phyloP scores from a whole-genome alignment of 2,113 vertebrate genomes.

The Gadus chalcogrammus region DNA sequence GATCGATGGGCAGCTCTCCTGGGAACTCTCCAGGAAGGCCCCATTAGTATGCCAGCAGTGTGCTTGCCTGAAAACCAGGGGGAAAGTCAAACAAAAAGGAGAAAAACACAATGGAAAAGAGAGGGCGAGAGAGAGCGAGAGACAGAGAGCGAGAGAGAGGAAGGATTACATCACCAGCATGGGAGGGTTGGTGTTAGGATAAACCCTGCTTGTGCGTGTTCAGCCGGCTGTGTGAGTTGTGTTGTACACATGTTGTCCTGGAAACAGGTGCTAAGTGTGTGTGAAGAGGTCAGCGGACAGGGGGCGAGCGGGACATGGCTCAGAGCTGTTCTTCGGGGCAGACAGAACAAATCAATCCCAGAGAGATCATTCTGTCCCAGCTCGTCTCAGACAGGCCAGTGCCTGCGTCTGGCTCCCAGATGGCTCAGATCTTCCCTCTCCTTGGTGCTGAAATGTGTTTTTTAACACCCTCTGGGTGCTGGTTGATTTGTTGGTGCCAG shows the following conservation, averaged over 20 bases:
- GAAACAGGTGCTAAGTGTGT: too few relatives aligned
- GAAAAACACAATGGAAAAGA: not conserved
- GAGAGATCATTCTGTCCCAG: too few relatives aligned
- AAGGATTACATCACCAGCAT: not conserved
- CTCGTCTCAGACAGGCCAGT: too few relatives aligned
- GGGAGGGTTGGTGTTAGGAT: not conserved
- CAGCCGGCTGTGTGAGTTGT: not conserved
- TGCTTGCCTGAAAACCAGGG: not conserved
- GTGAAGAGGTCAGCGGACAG: too few relatives aligned
- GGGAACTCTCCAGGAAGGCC: not conserved
- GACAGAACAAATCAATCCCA: too few relatives aligned
- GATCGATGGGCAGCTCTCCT: slow-evolving; percentile 8
- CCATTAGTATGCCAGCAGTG: slow-evolving; percentile 37
- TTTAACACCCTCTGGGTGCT: too few relatives aligned
- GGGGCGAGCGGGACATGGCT: too few relatives aligned
- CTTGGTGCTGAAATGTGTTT: too few relatives aligned
- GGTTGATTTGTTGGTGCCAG: too few relatives aligned
- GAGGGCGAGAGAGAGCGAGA: not conserved
- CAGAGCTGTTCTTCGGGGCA: too few relatives aligned
- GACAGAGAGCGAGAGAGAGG: not conserved
- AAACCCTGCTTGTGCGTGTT: not conserved
- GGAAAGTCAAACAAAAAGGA: not conserved
- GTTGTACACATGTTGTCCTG: not conserved
- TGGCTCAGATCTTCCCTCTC: too few relatives aligned
- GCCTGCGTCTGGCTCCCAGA: too few relatives aligned